These are phyloP conservation scores for Trissolcus basalis DNA, from an alignment of 1,140 invertebrate species.

Conservation along the genomic window DNA sequence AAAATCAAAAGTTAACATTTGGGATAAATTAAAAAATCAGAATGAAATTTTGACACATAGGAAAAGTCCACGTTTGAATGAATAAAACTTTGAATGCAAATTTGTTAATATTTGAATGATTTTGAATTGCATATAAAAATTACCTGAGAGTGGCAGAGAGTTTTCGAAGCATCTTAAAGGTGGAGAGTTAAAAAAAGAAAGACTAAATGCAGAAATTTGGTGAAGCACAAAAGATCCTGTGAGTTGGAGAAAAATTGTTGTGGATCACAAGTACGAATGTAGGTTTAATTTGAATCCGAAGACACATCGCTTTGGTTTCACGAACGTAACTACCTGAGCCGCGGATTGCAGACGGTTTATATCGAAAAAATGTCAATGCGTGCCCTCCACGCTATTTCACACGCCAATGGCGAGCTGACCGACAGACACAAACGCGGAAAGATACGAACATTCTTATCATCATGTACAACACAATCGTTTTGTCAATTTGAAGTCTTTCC, in stretches of 20 bases:
- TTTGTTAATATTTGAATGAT: neutral
- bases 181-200: neutral
- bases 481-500: too few relatives aligned
- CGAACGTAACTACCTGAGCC: constrained; percentile 38
- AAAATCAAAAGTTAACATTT: too few relatives aligned
- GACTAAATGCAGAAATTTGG: neutral
- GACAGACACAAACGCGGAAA: constrained; percentile 43
- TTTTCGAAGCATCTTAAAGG: constrained; percentile 12
- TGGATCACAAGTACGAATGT: constrained; percentile 22
- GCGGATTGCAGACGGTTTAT: constrained; percentile 56
- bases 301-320: constrained; percentile 34
- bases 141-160: constrained; percentile 14
- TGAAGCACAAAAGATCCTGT: neutral
- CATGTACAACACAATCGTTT: constrained; percentile 6
- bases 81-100: neutral
- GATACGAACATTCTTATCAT: constrained; percentile 48
- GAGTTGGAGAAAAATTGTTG: neutral
- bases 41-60: too few relatives aligned
- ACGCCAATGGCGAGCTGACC: constrained; percentile 53
- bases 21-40: too few relatives aligned
- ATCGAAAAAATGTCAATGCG: constrained; percentile 57
- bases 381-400: constrained; percentile 55
- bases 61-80: neutral
- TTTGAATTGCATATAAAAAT: neutral
- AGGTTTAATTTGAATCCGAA: constrained; percentile 38